Evolutionary conservation across 2,888 invertebrate species (phyloP).

Genomic region (Microplitis manilae): DNA sequence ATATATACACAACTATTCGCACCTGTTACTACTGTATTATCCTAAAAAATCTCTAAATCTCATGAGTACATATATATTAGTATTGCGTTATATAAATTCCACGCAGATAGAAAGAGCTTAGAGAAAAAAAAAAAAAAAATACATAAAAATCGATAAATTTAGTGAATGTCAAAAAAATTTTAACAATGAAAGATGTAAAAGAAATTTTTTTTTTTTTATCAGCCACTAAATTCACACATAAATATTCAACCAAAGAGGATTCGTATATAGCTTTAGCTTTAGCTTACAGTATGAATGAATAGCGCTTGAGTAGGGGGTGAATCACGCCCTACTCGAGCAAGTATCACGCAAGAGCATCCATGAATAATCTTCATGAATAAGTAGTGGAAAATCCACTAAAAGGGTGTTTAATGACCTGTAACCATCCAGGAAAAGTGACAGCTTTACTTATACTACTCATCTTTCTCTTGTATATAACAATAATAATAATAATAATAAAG

Average conservation of each 20-base stretch:
- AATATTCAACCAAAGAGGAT: slow-evolving; percentile 25
- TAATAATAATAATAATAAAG: too few relatives aligned
- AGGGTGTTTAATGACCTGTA: slow-evolving; percentile 35
- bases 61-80: too few relatives aligned
- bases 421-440: not conserved
- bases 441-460: too few relatives aligned
- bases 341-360: slow-evolving; percentile 23
- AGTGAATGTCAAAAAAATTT: too few relatives aligned
- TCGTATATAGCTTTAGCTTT: slow-evolving; percentile 21
- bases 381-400: slow-evolving; percentile 24
- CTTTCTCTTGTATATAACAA: too few relatives aligned
- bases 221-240: slow-evolving; percentile 25
- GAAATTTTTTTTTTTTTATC: not conserved
- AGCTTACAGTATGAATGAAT: slow-evolving; percentile 28
- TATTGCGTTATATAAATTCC: too few relatives aligned
- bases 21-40: slow-evolving; percentile 55
- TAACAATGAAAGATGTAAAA: not conserved
- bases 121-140: not conserved
- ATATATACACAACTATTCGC: slow-evolving; percentile 61
- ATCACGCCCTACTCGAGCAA: slow-evolving; percentile 24
- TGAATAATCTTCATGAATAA: slow-evolving; percentile 37
- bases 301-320: slow-evolving; percentile 10
- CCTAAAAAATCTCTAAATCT: too few relatives aligned
- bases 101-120: slow-evolving; percentile 52
- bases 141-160: too few relatives aligned